Conservation (phyloP, 1,140 invertebrate genomes). For the Chlorops oryzae region DNA sequence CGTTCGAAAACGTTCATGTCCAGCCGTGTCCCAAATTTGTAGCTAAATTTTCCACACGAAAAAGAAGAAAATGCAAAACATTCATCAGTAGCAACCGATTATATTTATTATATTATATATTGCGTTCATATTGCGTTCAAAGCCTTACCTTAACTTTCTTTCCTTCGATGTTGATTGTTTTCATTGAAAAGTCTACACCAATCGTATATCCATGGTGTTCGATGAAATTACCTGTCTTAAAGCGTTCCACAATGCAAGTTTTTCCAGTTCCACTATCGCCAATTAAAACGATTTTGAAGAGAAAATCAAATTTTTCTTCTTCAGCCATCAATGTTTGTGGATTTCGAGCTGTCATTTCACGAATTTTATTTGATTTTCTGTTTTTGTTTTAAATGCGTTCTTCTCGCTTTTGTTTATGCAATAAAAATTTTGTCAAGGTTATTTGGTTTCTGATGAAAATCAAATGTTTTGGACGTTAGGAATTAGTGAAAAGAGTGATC, state of each 20-base stretch:
- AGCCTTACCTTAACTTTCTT: constrained; percentile 82
- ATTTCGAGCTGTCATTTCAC: constrained; percentile 50
- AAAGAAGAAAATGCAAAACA: not conserved
- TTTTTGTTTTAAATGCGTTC: too few relatives aligned
- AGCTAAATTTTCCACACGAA: too few relatives aligned
- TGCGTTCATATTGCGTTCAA: not conserved
- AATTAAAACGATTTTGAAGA: constrained; percentile 74
- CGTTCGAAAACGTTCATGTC: constrained; percentile 87
- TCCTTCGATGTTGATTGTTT: constrained; percentile 84
- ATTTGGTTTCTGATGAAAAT: too few relatives aligned
- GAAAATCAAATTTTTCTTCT: constrained; percentile 66
- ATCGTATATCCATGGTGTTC: constrained; percentile 92
- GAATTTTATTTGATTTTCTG: not conserved
- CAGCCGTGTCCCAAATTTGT: constrained; percentile 92
- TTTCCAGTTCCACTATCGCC: constrained; percentile 75
- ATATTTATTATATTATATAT: not conserved
- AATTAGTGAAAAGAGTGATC: too few relatives aligned
- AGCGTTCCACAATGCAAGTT: constrained; percentile 82
- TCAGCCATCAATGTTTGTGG: constrained; percentile 50
- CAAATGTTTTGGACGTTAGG: too few relatives aligned
- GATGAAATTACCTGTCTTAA: constrained; percentile 88
- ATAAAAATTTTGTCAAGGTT: too few relatives aligned
- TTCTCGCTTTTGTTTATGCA: too few relatives aligned
- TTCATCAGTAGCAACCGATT: not conserved
- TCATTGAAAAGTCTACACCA: constrained; percentile 96